phyloP scores from a whole-genome alignment of 2,888 invertebrate genomes.

The Sesamia inferens region DNA sequence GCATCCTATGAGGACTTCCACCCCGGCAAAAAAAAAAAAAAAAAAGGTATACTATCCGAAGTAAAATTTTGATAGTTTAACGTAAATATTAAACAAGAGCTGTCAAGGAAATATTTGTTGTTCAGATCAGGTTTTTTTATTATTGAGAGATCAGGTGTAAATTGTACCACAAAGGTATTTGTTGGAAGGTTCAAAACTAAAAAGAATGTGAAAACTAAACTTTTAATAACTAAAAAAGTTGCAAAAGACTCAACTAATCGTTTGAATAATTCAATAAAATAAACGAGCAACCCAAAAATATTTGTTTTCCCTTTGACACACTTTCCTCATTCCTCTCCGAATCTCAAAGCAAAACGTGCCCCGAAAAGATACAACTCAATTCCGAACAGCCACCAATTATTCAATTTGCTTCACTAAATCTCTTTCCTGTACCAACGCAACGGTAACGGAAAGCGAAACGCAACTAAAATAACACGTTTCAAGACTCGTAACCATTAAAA shows the following conservation, averaged over 20 bases:
- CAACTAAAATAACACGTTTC: constrained; percentile 67
- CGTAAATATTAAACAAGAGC: no score
- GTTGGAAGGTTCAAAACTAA: no score
- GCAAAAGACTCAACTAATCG: background rate
- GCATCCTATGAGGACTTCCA: no score
- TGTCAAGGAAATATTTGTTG: no score
- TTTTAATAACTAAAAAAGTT: no score
- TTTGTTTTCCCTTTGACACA: constrained; percentile 40
- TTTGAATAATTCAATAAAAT: background rate
- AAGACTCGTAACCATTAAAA: constrained; percentile 77
- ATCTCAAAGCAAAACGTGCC: constrained; percentile 3
- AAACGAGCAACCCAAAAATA: background rate
- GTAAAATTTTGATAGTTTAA: no score
- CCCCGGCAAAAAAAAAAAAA: no score
- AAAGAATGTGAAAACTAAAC: no score
- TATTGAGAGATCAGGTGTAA: no score
- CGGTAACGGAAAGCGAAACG: constrained; percentile 65
- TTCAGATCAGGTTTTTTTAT: no score
- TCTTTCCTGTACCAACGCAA: constrained; percentile 44
- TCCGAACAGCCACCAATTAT: constrained; percentile 47
- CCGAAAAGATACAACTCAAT: constrained; percentile 34
- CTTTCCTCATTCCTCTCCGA: background rate
- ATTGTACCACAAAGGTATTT: no score
- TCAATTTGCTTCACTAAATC: constrained; percentile 58
- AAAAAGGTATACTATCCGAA: no score